These are phyloP conservation scores for Musca vetustissima DNA, from an alignment of 1,140 invertebrate species.

Conservation along the genomic window DNA sequence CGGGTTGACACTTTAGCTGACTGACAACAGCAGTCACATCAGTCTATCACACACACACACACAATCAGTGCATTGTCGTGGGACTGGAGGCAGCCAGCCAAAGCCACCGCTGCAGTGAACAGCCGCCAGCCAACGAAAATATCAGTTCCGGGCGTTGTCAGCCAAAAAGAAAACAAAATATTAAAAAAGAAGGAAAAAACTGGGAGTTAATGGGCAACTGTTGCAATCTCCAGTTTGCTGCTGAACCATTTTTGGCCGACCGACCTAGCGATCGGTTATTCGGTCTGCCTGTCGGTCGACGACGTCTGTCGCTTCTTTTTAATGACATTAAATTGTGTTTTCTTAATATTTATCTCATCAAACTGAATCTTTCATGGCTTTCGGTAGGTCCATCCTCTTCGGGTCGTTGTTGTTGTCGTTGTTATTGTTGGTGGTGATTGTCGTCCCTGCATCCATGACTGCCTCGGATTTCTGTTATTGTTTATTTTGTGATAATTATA, in stretches of 20 bases:
- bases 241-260: too few relatives aligned
- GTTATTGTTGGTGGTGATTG: neutral
- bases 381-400: neutral
- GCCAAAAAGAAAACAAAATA: too few relatives aligned
- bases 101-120: neutral
- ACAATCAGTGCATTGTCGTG: too few relatives aligned
- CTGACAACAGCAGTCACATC: too few relatives aligned
- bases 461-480: neutral
- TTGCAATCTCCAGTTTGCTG: neutral
- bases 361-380: constrained; percentile 6
- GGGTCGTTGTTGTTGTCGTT: neutral
- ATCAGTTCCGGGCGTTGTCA: too few relatives aligned
- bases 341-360: constrained; percentile 21
- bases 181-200: too few relatives aligned
- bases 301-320: neutral
- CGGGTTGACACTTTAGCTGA: too few relatives aligned
- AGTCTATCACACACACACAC: too few relatives aligned
- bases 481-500: constrained; percentile 23
- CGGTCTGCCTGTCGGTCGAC: too few relatives aligned
- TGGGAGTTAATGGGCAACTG: neutral
- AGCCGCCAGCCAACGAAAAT: neutral
- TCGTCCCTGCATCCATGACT: too few relatives aligned
- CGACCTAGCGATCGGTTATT: too few relatives aligned
- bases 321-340: constrained; percentile 15
- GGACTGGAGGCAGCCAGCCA: neutral